Conservation (phyloP, 1,140 invertebrate genomes). For the Meloidogyne exigua region DNA sequence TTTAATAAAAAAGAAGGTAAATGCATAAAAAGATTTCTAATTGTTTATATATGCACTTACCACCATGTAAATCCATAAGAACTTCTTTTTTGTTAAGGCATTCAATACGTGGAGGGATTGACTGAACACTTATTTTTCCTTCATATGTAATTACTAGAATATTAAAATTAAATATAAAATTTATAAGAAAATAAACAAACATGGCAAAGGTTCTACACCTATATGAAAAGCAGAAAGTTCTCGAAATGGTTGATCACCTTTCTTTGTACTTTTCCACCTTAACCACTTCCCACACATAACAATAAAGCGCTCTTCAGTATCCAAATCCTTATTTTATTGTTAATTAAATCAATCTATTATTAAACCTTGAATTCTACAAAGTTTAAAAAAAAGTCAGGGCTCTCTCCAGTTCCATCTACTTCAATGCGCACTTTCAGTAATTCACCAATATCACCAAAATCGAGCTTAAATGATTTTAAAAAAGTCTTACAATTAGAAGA, state of each 20-base stretch:
- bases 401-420: constrained; percentile 41
- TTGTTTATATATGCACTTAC: background rate
- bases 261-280: constrained; percentile 41
- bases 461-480: constrained; percentile 25
- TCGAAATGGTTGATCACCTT: constrained; percentile 48
- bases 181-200: constrained; percentile 8
- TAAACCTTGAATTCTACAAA: constrained; percentile 28
- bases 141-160: constrained; percentile 53
- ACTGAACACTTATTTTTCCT: constrained; percentile 39
- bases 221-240: constrained; percentile 47
- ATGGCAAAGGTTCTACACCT: constrained; percentile 46
- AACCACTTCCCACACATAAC: constrained; percentile 48
- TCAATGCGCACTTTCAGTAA: constrained; percentile 47
- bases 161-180: constrained; percentile 13
- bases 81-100: constrained; percentile 21
- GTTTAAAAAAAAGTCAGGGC: constrained; percentile 45
- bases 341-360: background rate
- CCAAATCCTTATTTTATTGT: constrained; percentile 34
- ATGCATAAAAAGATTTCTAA: background rate
- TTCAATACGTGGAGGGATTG: background rate
- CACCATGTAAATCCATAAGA: constrained; percentile 42
- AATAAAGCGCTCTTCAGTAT: constrained; percentile 50
- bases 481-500: background rate
- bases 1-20: background rate
- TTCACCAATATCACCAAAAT: constrained; percentile 49